A percentile compares a stretch with the other conserved stretches of the same genome.
Evolutionary conservation across 1,140 invertebrate species (phyloP).

Genomic region (Heliconius congener): DNA sequence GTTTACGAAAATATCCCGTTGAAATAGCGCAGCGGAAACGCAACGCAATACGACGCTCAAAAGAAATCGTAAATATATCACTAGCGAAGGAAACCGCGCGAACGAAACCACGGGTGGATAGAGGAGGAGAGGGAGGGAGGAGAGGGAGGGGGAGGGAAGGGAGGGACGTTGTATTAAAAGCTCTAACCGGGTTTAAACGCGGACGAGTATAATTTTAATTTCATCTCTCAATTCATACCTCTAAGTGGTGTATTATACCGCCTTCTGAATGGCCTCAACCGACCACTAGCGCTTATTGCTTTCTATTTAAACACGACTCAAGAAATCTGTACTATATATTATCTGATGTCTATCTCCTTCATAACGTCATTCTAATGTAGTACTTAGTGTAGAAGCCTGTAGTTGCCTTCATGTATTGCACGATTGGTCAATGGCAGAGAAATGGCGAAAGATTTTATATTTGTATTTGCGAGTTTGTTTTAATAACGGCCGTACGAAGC

Average conservation of each 20-base stretch:
- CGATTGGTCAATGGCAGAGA: background rate
- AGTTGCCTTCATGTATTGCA: background rate
- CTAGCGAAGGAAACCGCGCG: background rate
- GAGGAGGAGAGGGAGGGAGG: background rate
- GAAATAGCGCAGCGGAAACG: slow-evolving; percentile 13
- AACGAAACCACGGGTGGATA: too few species aligned
- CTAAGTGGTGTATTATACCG: slow-evolving; percentile 30
- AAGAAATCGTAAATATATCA: slow-evolving; percentile 21
- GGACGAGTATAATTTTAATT: slow-evolving; percentile 47
- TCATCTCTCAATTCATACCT: slow-evolving; percentile 34
- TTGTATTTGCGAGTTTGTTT: background rate
- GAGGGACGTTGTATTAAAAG: slow-evolving; percentile 37
- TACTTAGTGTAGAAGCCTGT: background rate
- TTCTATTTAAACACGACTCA: slow-evolving; percentile 14
- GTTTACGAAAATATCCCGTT: too few species aligned
- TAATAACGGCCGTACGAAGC: too few species aligned
- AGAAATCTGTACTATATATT: background rate
- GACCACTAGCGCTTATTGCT: slow-evolving; percentile 18
- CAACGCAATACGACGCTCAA: slow-evolving; percentile 21
- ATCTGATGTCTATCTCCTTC: background rate
- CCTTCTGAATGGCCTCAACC: slow-evolving; percentile 21
- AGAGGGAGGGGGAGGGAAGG: background rate
- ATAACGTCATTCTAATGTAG: background rate
- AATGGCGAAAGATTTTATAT: background rate
- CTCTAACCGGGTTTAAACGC: slow-evolving; percentile 45